Conservation (phyloP, 2,113 vertebrate genomes). For the Plecotus auritus region DNA sequence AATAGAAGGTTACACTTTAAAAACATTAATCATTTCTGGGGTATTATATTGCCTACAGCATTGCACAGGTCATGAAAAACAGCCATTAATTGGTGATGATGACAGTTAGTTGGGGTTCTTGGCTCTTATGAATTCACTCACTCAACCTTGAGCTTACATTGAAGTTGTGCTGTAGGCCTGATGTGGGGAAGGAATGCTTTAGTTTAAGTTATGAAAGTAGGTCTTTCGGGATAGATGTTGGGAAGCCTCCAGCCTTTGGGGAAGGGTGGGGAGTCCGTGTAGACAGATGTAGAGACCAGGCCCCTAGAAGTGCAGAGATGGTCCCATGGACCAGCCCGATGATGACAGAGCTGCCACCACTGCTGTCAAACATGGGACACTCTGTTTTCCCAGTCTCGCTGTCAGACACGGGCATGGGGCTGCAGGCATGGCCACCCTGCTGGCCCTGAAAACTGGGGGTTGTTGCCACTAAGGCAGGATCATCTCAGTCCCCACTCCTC, state of each 20-base stretch:
- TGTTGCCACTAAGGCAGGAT: not conserved
- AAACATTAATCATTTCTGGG: not conserved
- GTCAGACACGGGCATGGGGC: fast-evolving
- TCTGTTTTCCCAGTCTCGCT: not conserved
- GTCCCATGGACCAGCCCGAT: fast-evolving
- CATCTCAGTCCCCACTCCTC: not conserved
- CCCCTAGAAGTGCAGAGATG: not conserved
- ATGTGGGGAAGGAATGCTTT: not conserved
- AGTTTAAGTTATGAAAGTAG: not conserved
- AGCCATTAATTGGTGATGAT: not conserved
- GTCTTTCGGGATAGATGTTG: not conserved
- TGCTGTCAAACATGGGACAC: not conserved
- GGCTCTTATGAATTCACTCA: not conserved
- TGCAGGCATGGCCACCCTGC: not conserved
- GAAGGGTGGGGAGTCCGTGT: not conserved
- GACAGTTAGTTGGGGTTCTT: not conserved
- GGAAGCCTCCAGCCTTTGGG: not conserved
- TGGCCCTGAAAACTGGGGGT: not conserved
- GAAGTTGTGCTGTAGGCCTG: not conserved
- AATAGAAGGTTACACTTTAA: not conserved
- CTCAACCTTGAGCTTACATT: not conserved
- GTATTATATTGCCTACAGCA: not conserved
- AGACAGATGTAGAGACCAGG: not conserved
- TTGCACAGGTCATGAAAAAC: not conserved
- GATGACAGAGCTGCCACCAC: not conserved